Base-by-base conservation (phyloP, 1,140 invertebrate genomes). In the Eupristina koningsbergeri region DNA sequence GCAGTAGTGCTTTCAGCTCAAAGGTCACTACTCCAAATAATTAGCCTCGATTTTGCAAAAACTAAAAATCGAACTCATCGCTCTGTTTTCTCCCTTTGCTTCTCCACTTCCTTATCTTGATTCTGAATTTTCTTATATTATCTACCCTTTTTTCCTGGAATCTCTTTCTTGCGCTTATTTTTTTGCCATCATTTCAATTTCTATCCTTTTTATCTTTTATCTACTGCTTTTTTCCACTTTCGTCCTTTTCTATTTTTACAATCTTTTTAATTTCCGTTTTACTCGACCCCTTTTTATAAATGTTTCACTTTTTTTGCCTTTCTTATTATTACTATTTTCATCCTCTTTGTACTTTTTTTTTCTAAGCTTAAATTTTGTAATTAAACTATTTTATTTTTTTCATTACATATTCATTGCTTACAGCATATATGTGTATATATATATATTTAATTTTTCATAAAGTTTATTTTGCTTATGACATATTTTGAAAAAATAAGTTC, bases 101-200 rank as follows among this genome's bases (percentile, higher is more conserved):
- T 15, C 13, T 29, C 29, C 71, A 73, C 22, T n/a, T n/a, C 11
- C 22, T 26, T 13, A 71, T 36, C 41, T 1, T 11, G 0, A 1
- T 63, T 69, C 36, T 58, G 39, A 36, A 74, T 81, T 63, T 80
- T 81, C 78, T 81, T 63, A 61, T 26, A 58, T 80, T 71, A 50
- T 34, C n/a, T n/a, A n/a, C n/a, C 36, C 15, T 31, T 71, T 22
- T 29, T 39, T 71, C 22, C n/a, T n/a, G n/a, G n/a, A n/a, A n/a
- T 69, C n/a, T 8, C 64, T 34, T 11, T 45, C 36, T 15, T 29
- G 5, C 15, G 17, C n/a, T 45, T 29, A 19, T 22, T 15, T 71
- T 47, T 29, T 39, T 41, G 8, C 31, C 63, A 36, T 63, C 8
- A 67, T 64, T 82, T 82, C 67, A 58, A 74, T 74, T 74, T 74